phyloP scores from a whole-genome alignment of 2,113 vertebrate genomes.

The Oceanites oceanicus region DNA sequence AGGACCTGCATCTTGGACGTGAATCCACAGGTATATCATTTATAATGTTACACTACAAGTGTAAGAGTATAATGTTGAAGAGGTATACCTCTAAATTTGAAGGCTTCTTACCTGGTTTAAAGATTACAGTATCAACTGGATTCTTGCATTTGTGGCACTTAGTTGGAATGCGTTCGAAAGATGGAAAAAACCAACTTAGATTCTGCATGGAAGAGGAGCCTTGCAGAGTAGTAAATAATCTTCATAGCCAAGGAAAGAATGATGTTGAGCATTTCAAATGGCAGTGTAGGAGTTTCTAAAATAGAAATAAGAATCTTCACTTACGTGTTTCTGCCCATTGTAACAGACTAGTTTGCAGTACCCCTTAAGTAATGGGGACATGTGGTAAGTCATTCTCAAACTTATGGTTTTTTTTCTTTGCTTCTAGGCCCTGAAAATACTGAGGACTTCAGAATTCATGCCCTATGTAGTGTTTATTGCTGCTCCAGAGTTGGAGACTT shows the following conservation, averaged over 20 bases:
- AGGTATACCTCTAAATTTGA: neutral
- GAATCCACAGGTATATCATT: constrained; percentile 88
- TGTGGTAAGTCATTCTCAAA: neutral
- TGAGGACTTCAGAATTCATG: constrained; percentile 97
- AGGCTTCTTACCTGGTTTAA: neutral
- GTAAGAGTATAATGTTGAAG: neutral
- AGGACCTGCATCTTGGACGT: constrained; percentile 96
- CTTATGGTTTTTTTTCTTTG: neutral
- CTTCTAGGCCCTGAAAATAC: constrained; percentile 90
- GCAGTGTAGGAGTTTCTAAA: neutral
- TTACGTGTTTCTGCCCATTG: neutral
- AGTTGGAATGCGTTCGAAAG: neutral
- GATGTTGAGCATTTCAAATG: neutral
- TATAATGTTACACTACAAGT: neutral
- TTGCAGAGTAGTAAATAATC: neutral
- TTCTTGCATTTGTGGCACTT: neutral
- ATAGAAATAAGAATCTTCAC: neutral
- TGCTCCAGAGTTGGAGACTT: constrained; percentile 91
- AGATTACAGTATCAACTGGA: neutral
- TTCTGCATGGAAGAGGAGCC: neutral
- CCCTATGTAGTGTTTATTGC: constrained; percentile 98
- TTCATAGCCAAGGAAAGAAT: neutral
- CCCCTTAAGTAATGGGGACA: neutral
- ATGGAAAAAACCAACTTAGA: neutral
- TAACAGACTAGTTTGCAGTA: neutral